Base-by-base conservation (phyloP, 1,140 invertebrate species). In the Pomacea maculata region DNA sequence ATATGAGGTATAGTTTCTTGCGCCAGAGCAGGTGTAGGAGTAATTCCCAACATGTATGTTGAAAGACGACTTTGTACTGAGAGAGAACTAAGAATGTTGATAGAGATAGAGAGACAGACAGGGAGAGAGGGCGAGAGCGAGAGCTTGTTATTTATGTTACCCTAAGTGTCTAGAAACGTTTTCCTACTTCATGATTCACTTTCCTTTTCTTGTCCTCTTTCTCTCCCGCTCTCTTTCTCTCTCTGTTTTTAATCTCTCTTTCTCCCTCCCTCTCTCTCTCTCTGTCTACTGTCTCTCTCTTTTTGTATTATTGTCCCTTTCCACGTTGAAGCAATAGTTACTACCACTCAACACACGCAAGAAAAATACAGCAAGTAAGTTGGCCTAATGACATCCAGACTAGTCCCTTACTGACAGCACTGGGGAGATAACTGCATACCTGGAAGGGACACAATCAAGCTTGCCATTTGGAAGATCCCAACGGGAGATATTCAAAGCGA, bases 171-270 rank as follows among this genome's bases (percentile, higher is more conserved):
- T 71, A 29, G 12, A 34, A n/a, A 71, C 68, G 2, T 71, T n/a
- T 25, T n/a, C 68, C 25, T 34, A 71, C 68, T 7, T 45, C 25
- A 19, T 19, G 17, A 67, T 25, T 4, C 64, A 67, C 3, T 19
- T 25, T 19, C 68, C 14, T 34, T 34, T 8, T 34, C 68, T 15
- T 25, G 45, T 21, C 25, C 21, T 34, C 11, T 34, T 34, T 14
- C 68, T 71, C 68, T 71, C 68, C 11, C 68, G 25, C 68, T 11
- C 68, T 71, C 68, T 14, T 11, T 71, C n/a, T n/a, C 68, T 71
- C n/a, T n/a, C 12, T 71, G 34, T 6, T 45, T 45, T 45, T 45
- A 4, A 6, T 71, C 68, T 71, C 68, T 3, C 68, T n/a, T 12
- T 71, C n/a, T 71, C n/a, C n/a, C n/a, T 45, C 34, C 34, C 34